phyloP scores from a whole-genome alignment of 2,113 vertebrate genomes.

The Hemichromis elongatus region DNA sequence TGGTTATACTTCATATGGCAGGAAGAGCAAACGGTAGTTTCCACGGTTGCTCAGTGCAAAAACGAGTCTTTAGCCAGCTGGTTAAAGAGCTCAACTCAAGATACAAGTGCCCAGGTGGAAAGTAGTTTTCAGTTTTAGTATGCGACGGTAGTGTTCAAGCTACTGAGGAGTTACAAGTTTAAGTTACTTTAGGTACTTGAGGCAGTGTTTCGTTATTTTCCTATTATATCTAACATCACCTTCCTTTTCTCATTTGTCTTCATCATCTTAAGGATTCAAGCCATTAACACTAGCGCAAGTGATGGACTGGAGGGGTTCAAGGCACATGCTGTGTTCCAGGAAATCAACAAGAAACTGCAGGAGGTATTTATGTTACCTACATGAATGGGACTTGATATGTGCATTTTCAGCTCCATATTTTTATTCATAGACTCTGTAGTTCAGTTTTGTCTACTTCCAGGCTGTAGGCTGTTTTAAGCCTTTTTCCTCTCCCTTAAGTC shows the following conservation, averaged over 20 bases:
- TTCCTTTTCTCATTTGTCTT: slow-evolving; percentile 25
- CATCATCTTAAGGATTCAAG: slow-evolving; percentile 51
- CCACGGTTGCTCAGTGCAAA: not conserved
- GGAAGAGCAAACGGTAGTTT: not conserved
- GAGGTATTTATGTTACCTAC: slow-evolving; percentile 72
- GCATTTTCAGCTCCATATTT: not conserved
- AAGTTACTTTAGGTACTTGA: not conserved
- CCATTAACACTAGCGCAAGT: slow-evolving; percentile 71
- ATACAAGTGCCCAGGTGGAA: not conserved
- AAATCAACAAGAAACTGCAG: slow-evolving; percentile 91
- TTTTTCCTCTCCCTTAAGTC: not conserved
- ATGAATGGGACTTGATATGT: not conserved
- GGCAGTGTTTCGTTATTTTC: not conserved
- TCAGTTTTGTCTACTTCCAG: not conserved
- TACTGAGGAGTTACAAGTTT: not conserved
- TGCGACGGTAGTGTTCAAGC: not conserved
- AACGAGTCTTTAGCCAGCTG: not conserved
- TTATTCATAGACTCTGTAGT: not conserved
- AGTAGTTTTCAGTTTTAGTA: not conserved
- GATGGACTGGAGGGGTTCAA: slow-evolving; percentile 83
- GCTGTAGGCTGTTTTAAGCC: not conserved
- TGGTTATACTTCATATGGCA: not conserved
- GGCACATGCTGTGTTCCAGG: slow-evolving; percentile 84
- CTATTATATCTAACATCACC: accelerated
- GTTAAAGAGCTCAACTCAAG: not conserved